Percentiles rank a stretch among this genome's conserved stretches.
These are phyloP conservation scores for Galeopsomyia nigrocyanea DNA, from an alignment of 2,888 invertebrate genomes.

Conservation along the genomic window DNA sequence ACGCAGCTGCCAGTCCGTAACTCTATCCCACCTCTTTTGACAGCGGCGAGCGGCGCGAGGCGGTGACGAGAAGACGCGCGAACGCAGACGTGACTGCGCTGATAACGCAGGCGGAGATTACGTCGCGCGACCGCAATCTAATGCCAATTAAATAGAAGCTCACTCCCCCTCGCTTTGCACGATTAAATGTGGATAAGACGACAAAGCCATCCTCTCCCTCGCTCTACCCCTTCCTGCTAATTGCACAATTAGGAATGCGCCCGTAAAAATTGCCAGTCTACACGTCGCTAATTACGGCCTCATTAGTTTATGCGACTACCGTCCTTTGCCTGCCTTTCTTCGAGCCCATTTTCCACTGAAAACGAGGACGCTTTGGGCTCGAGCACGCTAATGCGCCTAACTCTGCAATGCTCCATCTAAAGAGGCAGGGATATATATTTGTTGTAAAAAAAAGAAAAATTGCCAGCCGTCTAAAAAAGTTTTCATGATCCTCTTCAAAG, in stretches of 20 bases:
- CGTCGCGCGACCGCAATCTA: no score
- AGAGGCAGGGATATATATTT: background rate
- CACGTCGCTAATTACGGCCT: conserved; percentile 36
- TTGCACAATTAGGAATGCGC: conserved; percentile 20
- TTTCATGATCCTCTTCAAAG: conserved; percentile 2
- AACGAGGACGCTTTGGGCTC: conserved; percentile 2
- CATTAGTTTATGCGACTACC: conserved; percentile 34
- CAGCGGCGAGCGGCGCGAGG: no score
- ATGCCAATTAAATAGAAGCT: no score
- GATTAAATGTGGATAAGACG: no score
- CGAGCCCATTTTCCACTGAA: background rate
- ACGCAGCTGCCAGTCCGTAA: no score
- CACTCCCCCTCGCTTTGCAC: no score
- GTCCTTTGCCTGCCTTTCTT: background rate
- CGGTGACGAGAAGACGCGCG: background rate
- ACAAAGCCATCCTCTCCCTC: background rate
- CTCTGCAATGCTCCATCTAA: background rate
- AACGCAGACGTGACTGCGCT: background rate
- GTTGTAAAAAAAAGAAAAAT: conserved; percentile 10
- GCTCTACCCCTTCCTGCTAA: conserved; percentile 19
- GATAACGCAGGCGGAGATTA: conserved; percentile 4
- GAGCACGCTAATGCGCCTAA: background rate
- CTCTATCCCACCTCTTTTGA: no score
- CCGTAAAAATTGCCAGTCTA: conserved; percentile 29
- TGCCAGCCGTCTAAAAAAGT: background rate